Evolutionary conservation across 2,888 invertebrate genomes (phyloP).

Genomic region (Morpho helenor): DNA sequence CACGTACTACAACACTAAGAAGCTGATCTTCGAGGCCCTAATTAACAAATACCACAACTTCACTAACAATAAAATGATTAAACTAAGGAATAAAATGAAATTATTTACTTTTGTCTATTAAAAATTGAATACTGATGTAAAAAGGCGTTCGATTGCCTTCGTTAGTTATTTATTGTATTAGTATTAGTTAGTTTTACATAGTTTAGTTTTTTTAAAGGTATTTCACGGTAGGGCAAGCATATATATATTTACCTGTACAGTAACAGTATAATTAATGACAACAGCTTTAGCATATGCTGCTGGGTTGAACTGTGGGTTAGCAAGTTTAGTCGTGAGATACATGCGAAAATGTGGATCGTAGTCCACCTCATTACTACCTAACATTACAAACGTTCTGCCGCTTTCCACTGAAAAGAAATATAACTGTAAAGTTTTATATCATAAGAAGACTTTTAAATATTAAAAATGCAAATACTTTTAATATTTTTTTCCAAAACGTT

Average conservation of each 20-base stretch:
- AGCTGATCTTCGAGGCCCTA: conserved; percentile 94
- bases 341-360: conserved; percentile 92
- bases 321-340: conserved; percentile 93
- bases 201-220: too few species aligned
- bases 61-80: too few species aligned
- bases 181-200: too few species aligned
- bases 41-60: background rate
- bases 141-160: too few species aligned
- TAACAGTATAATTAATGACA: conserved; percentile 95
- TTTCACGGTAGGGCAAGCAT: too few species aligned
- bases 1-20: conserved; percentile 92
- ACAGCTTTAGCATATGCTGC: conserved; percentile 91
- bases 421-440: background rate
- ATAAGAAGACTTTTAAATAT: background rate
- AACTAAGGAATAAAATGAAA: too few species aligned
- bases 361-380: conserved; percentile 94
- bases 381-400: conserved; percentile 89
- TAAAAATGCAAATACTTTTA: conserved; percentile 73
- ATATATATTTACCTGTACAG: conserved; percentile 79
- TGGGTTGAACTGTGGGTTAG: conserved; percentile 93
- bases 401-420: conserved; percentile 67
- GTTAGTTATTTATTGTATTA: too few species aligned
- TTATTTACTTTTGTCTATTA: too few species aligned
- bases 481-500: conserved; percentile 93
- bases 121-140: too few species aligned